phyloP scores from a whole-genome alignment of 2,888 invertebrate genomes.

The Schizotus pectinicornis region DNA sequence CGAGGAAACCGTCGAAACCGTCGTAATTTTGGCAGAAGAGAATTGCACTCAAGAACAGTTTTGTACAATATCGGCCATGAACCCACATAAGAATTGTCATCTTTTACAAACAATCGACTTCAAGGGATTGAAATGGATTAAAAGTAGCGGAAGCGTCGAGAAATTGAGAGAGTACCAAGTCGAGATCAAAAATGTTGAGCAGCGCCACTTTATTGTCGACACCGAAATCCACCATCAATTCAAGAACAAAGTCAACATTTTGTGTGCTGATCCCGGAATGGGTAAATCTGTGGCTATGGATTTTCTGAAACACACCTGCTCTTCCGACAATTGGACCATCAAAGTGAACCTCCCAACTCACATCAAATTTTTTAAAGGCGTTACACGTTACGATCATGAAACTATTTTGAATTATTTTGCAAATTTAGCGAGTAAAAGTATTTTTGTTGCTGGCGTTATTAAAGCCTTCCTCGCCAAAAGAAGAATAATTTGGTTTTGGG shows the following conservation, averaged over 20 bases:
- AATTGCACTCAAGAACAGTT: background rate
- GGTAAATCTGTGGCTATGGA: conserved; percentile 1
- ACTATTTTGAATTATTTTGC: too few relatives aligned
- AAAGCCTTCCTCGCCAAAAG: background rate
- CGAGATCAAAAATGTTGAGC: background rate
- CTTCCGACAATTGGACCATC: background rate
- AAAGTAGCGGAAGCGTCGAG: too few relatives aligned
- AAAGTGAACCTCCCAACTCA: too few relatives aligned
- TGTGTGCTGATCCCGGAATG: conserved; percentile 2
- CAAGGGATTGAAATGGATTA: conserved; percentile 1
- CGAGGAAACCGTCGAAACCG: background rate
- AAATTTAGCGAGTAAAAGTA: background rate
- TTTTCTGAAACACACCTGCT: background rate
- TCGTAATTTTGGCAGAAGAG: background rate
- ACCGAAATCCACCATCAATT: background rate
- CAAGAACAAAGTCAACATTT: conserved; percentile 3
- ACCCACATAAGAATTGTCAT: conserved; percentile 1
- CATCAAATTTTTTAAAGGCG: too few relatives aligned
- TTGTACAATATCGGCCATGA: background rate
- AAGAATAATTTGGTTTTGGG: background rate
- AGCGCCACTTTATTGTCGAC: background rate
- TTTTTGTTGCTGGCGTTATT: background rate
- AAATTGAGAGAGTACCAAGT: background rate
- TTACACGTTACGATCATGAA: too few relatives aligned
- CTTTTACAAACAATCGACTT: background rate